Evolutionary conservation across 2,113 vertebrate genomes (phyloP), one percentile per base, ranked within the genome.

Genomic region (Oryzias celebensis): DNA sequence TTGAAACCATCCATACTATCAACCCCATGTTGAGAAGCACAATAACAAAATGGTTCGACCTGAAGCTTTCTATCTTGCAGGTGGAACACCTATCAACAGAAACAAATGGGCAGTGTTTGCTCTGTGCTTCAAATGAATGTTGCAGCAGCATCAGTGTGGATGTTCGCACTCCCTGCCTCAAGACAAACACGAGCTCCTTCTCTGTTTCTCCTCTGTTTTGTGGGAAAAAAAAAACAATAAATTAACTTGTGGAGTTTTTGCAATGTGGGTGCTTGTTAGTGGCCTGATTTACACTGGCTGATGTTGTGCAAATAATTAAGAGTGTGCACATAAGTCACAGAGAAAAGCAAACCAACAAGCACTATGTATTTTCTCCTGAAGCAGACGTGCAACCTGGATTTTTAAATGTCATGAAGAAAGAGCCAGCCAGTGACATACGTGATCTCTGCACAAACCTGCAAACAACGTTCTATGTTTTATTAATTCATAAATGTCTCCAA

Each of bases 401-500:
- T 14, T 49, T 14, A 63, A 74, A 65, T 62, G 70, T 61, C 20
- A 15, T 43, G 46, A 26, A 45, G 17, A 23, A 54, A 36, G 16
- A 43, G 23, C 17, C 28, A 49, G 17, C 43, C 14, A 2, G 42
- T n/a, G 22, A 16, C 57, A 52, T 55, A 59, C 56, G 42, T 22
- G 43, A 62, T 75, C 78, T 61, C 53, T 67, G 58, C 69, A 67
- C 62, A 65, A 77, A 78, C 57, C 67, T 63, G 78, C 68, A 87
- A 48, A 83, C 58, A 43, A 23, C 42, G 81, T 83, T 83, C 59
- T 55, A 66, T 65, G 31, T 73, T 70, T 86, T 68, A 80, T 86
- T 85, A 76, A 88, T 88, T 84, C 71, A 82, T 85, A 81, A 87
- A 84, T 82, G 73, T 71, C 77, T 71, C 41, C 45, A 57, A 55